Evolutionary conservation across 30 jellyfish, hydroid and myxozoan species (phyloP), one percentile per base, ranked within the genome.

Genomic region (Sanderia malayensis): DNA sequence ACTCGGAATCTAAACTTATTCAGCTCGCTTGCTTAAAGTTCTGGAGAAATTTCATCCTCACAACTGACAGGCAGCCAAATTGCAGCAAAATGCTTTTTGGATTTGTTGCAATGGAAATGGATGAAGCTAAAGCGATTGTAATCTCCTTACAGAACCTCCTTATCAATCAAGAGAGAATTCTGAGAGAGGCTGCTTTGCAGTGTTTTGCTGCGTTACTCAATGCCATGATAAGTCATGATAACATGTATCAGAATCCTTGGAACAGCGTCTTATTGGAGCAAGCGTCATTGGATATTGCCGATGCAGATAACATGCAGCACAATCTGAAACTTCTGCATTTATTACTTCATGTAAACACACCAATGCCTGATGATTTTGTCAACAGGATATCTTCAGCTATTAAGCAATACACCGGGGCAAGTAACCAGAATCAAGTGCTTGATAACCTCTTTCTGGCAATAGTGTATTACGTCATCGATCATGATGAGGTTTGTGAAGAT

Each of bases 11-110:
- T 22, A 1, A 41, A 4, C 27, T 76, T 65, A 27, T 76, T 20
- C 87, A 60, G 46, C 60, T 60, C 20, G 87, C 87, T 0, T 76
- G 87, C 27, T 26, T 64, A 41, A 64, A 60, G 45, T 76, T 76
- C 27, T 76, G 87, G 80, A 28, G 37, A n/a, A 18, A 32, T 20
- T 44, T 76, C 30, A 21, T 76, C 13, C 11, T 27, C 7, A 19
- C 47, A 1, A 46, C 27, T 9, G 27, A 49, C 6, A 19, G 49
- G 15, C 70, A 28, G n/a, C 21, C 63, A 27, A 37, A 29, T n/a
- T 30, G 30, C 28, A 9, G 20, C 53, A 52, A 7, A 65, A 44
- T 20, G 63, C 80, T 18, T 25, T 61, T 19, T 10, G 37, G 17
- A 58, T 76, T 15, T 9, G 49, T 9, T 22, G 19, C 31, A 67